phyloP scores from a whole-genome alignment of 2,797 vertebrate genomes.

The Mormyrops boulengeri region DNA sequence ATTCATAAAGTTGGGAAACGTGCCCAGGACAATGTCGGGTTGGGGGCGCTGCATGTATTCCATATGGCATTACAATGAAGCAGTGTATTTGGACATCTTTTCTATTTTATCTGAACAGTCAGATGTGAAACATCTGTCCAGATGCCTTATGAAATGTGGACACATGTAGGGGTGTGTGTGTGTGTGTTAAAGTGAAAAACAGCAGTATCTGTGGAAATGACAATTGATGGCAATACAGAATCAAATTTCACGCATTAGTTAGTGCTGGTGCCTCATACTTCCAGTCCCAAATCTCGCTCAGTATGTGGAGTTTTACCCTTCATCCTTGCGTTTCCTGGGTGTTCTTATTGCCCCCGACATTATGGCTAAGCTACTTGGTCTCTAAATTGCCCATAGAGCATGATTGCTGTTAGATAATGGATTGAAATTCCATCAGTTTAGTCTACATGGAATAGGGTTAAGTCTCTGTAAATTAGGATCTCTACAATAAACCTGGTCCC shows the following conservation, averaged over 20 bases:
- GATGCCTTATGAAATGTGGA: background rate
- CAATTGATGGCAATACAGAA: background rate
- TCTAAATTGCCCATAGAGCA: background rate
- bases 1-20: background rate
- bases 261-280: background rate
- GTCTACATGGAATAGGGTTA: background rate
- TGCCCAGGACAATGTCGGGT: background rate
- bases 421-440: background rate
- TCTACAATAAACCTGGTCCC: background rate
- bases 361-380: background rate
- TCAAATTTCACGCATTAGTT: background rate
- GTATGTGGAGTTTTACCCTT: background rate
- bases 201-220: background rate
- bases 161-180: background rate
- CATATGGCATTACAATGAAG: conserved; percentile 12
- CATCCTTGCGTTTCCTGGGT: background rate
- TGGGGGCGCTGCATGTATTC: background rate
- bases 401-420: background rate
- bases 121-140: background rate
- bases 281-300: background rate
- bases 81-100: conserved; percentile 9
- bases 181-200: background rate
- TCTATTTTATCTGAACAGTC: conserved; percentile 1
- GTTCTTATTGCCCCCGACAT: background rate
- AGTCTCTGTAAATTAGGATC: background rate